Conservation (phyloP, 2,888 invertebrate species). For the Zeuzera pyrina region DNA sequence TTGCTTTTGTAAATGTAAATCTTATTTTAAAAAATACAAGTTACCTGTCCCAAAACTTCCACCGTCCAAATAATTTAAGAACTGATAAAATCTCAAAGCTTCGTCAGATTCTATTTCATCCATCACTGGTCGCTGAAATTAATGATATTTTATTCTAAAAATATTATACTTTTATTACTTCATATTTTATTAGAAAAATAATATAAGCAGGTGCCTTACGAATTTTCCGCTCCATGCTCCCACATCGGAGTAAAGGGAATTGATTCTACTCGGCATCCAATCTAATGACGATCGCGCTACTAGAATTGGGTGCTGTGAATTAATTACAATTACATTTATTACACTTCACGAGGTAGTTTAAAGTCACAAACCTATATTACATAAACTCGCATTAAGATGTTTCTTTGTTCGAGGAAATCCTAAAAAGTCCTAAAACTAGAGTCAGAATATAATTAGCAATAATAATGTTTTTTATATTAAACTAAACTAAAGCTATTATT, state of each 20-base stretch:
- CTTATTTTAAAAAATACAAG: neutral
- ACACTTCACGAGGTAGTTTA: no score
- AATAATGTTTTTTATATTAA: no score
- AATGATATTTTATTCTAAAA: no score
- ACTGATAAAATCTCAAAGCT: conserved; percentile 60
- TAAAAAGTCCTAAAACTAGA: no score
- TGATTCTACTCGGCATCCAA: conserved; percentile 66
- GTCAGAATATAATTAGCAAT: no score
- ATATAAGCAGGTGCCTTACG: conserved; percentile 27
- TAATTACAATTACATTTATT: no score
- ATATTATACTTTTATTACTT: conserved; percentile 1
- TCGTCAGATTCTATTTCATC: conserved; percentile 68
- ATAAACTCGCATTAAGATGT: no score
- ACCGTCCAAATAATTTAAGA: conserved; percentile 64
- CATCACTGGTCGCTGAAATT: conserved; percentile 59
- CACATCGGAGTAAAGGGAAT: conserved; percentile 62
- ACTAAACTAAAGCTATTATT: no score
- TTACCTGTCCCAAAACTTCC: conserved; percentile 63
- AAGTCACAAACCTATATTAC: no score
- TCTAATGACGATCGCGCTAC: conserved; percentile 58
- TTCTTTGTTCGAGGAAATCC: no score
- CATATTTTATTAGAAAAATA: neutral
- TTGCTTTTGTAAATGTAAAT: neutral
- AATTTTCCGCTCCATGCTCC: conserved; percentile 69
- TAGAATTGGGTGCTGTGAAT: conserved; percentile 52